phyloP scores from a whole-genome alignment of 2,888 invertebrate genomes.

The Epinotia ramella region DNA sequence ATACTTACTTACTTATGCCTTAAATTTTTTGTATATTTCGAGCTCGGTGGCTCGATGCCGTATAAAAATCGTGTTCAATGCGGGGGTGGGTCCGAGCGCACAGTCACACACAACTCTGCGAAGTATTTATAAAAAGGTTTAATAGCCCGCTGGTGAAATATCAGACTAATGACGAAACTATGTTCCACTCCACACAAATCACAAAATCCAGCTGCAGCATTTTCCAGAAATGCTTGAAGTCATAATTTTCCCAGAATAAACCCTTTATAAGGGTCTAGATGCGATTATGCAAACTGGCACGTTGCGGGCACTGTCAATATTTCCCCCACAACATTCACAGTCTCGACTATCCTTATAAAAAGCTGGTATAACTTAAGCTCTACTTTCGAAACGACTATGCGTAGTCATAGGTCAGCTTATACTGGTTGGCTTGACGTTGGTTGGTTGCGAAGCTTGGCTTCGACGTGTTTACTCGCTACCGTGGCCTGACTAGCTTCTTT shows the following conservation, averaged over 20 bases:
- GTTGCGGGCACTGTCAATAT: constrained; percentile 55
- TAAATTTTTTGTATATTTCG: no score
- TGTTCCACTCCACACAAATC: not conserved
- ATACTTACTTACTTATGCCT: no score
- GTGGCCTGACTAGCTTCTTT: constrained; percentile 59
- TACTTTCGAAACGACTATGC: not conserved
- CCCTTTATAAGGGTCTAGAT: not conserved
- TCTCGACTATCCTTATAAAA: not conserved
- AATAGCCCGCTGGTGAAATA: no score
- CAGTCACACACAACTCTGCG: no score
- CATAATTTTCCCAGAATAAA: not conserved
- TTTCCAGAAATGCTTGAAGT: not conserved
- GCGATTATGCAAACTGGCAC: constrained; percentile 40
- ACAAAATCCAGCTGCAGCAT: not conserved
- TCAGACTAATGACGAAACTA: no score
- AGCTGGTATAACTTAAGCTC: not conserved
- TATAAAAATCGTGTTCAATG: no score
- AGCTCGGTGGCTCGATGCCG: no score
- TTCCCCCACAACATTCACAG: constrained; percentile 44
- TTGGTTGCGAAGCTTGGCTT: constrained; percentile 49
- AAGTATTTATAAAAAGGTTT: no score
- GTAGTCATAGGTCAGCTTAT: not conserved
- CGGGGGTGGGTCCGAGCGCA: no score
- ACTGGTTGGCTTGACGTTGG: not conserved
- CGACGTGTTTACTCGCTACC: constrained; percentile 60